These are phyloP conservation scores for Noctua janthe DNA, from an alignment of 2,888 invertebrate species.

Conservation along the genomic window DNA sequence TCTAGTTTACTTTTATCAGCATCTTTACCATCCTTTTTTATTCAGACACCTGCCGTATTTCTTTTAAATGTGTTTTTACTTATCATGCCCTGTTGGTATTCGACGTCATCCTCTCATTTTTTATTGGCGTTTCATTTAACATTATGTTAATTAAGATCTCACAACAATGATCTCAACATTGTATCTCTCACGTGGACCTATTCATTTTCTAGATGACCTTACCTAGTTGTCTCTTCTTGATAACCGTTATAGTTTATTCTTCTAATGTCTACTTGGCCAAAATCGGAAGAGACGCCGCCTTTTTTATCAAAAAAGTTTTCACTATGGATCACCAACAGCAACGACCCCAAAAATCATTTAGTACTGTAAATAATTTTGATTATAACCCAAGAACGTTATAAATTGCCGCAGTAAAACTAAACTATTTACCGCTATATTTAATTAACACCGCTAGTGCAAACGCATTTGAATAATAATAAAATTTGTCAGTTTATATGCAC, in stretches of 20 bases:
- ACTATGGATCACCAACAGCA: not conserved
- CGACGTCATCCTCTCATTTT: not conserved
- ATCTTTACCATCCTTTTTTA: not conserved
- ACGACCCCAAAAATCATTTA: not conserved
- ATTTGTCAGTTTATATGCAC: constrained; percentile 65
- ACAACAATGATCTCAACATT: not conserved
- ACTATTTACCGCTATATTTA: constrained; percentile 72
- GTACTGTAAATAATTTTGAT: constrained; percentile 22
- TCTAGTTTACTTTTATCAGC: not conserved
- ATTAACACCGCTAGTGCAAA: constrained; percentile 67
- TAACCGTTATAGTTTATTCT: not conserved
- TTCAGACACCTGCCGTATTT: not conserved
- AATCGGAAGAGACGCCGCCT: not conserved
- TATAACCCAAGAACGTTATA: constrained; percentile 18
- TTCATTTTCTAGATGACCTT: not conserved
- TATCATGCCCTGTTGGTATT: not conserved
- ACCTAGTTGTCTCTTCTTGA: not conserved
- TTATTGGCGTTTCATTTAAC: not conserved
- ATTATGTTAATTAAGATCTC: not conserved
- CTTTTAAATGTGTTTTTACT: not conserved
- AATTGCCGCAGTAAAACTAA: constrained; percentile 68
- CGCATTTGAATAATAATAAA: constrained; percentile 73
- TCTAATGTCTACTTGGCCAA: not conserved
- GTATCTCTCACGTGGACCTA: not conserved
- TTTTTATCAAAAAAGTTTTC: not conserved